Conservation (phyloP, 2,888 invertebrate species). For the Leptogaster cylindrica region DNA sequence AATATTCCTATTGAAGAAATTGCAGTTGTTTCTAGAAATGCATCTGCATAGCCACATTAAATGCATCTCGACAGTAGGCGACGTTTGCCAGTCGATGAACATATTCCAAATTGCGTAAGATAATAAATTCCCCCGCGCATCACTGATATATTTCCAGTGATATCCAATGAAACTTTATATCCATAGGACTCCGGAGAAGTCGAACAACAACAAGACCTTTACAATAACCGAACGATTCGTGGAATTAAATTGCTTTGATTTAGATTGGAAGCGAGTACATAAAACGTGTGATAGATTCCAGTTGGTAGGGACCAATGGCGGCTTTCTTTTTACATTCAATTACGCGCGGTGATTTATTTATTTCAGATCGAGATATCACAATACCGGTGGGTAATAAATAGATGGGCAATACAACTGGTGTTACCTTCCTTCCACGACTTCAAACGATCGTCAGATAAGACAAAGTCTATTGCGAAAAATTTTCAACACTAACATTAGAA, state of each 20-base stretch:
- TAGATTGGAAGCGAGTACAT: slow-evolving; percentile 44
- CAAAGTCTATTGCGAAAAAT: slow-evolving; percentile 11
- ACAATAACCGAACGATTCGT: slow-evolving; percentile 18
- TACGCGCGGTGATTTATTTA: slow-evolving; percentile 46
- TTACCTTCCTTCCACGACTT: slow-evolving; percentile 29
- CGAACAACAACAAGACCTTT: background rate
- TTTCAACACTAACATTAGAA: too few species aligned
- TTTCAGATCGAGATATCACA: slow-evolving; percentile 40
- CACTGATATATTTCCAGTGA: too few species aligned
- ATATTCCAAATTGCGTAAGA: too few species aligned
- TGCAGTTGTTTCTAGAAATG: too few species aligned
- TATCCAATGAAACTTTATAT: slow-evolving; percentile 17
- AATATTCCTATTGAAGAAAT: too few species aligned
- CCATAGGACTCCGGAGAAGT: slow-evolving; percentile 25
- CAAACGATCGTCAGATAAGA: slow-evolving; percentile 24
- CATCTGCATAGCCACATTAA: too few species aligned
- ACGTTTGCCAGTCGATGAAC: too few species aligned
- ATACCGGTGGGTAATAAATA: slow-evolving; percentile 30
- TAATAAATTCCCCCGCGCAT: too few species aligned
- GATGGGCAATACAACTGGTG: slow-evolving; percentile 30
- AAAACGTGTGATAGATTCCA: slow-evolving; percentile 44
- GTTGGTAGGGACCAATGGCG: slow-evolving; percentile 38
- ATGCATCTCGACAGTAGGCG: too few species aligned
- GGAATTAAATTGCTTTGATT: slow-evolving; percentile 47
- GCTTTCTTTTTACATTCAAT: slow-evolving; percentile 43